These are phyloP conservation scores for Lordiphosa mommai DNA, from an alignment of 1,140 invertebrate species.

Conservation along the genomic window DNA sequence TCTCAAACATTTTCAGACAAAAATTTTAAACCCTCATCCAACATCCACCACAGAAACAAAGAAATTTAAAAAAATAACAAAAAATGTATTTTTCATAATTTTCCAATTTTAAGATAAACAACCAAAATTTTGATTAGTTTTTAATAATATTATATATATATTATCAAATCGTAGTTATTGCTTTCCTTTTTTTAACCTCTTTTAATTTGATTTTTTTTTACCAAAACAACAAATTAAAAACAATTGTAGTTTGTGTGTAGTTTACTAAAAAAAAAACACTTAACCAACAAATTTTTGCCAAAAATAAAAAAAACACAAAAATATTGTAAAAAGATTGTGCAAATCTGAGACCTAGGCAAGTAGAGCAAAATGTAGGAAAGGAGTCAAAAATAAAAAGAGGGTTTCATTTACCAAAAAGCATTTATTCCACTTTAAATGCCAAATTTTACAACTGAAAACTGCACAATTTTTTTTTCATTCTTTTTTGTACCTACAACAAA, in stretches of 20 bases:
- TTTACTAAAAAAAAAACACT: constrained; percentile 17
- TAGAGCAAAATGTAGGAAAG: neutral
- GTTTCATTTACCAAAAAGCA: constrained; percentile 60
- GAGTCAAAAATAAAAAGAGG: too few relatives aligned
- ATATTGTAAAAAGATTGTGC: too few relatives aligned
- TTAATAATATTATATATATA: constrained; percentile 23
- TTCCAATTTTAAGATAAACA: constrained; percentile 6
- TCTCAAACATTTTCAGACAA: too few relatives aligned
- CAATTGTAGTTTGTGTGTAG: constrained; percentile 34
- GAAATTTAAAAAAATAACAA: neutral
- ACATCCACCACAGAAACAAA: constrained; percentile 4
- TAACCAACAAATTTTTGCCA: too few relatives aligned
- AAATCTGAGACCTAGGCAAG: constrained; percentile 11
- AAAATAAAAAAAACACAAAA: too few relatives aligned
- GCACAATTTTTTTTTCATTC: constrained; percentile 41
- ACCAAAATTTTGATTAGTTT: constrained; percentile 15
- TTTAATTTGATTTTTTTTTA: neutral
- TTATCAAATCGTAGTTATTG: constrained; percentile 40
- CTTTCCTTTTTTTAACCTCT: constrained; percentile 21
- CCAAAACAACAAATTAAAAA: constrained; percentile 17
- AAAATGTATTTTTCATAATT: neutral
- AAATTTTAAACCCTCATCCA: too few relatives aligned
- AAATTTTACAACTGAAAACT: constrained; percentile 41
- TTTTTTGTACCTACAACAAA: constrained; percentile 34
- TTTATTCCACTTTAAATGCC: constrained; percentile 71